phyloP scores from a whole-genome alignment of 2,888 invertebrate genomes.

The Gibbula magus region DNA sequence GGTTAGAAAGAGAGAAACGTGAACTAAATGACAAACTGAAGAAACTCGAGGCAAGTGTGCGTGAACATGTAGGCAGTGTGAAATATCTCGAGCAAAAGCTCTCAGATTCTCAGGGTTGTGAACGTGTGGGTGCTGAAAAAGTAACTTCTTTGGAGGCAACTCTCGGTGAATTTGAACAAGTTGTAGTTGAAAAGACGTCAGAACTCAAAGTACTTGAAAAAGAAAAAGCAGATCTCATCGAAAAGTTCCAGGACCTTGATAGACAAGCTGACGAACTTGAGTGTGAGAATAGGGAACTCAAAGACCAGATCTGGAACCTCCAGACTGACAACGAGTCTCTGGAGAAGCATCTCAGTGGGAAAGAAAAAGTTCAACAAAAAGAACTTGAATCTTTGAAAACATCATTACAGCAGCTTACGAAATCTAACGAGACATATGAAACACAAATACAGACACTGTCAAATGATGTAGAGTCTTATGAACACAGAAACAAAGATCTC shows the following conservation, averaged over 20 bases:
- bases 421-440: background rate
- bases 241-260: constrained; percentile 23
- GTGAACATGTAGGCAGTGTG: background rate
- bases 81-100: constrained; percentile 1
- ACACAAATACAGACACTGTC: background rate
- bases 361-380: background rate
- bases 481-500: background rate
- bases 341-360: background rate
- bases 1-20: constrained; percentile 27
- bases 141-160: constrained; percentile 12
- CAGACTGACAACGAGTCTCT: constrained; percentile 4
- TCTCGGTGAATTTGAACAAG: constrained; percentile 4
- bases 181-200: constrained; percentile 2
- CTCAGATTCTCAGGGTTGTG: constrained; percentile 15
- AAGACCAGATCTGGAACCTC: constrained; percentile 17
- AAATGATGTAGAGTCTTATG: background rate
- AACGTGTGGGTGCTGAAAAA: constrained; percentile 26
- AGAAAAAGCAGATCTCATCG: constrained; percentile 19
- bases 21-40: constrained; percentile 34
- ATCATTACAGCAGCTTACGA: background rate
- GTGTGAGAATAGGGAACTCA: constrained; percentile 29
- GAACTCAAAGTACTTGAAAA: constrained; percentile 26
- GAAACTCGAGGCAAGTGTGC: background rate
- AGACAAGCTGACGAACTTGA: constrained; percentile 22
- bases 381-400: background rate